phyloP scores from a whole-genome alignment of 2,113 vertebrate species.

The Syngnathus scovelli region DNA sequence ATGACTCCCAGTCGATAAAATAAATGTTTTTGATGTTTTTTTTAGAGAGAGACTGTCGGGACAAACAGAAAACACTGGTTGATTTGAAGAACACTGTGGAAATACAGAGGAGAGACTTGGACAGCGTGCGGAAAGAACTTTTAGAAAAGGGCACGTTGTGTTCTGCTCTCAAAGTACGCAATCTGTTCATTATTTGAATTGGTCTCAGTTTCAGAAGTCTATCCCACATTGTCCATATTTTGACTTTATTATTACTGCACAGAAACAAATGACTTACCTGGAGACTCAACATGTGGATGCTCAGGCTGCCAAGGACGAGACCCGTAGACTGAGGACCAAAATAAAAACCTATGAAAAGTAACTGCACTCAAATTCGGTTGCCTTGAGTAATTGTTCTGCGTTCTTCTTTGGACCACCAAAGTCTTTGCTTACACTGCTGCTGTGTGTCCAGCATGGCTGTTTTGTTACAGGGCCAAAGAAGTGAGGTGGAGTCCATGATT shows the following conservation, averaged over 20 bases:
- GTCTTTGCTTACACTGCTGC: conserved; percentile 11
- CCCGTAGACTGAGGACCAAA: conserved; percentile 74
- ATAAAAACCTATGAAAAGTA: conserved; percentile 86
- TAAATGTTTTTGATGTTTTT: neutral
- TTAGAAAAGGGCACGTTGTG: conserved; percentile 84
- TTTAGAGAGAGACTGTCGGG: conserved; percentile 78
- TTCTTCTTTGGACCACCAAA: neutral
- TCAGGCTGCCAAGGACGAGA: conserved; percentile 83
- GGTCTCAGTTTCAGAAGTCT: neutral
- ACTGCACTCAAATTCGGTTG: neutral
- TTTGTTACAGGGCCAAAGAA: conserved; percentile 84
- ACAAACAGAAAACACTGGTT: conserved; percentile 76
- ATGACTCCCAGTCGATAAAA: neutral
- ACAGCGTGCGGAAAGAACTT: conserved; percentile 73
- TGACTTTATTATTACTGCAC: conserved; percentile 2
- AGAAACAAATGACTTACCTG: conserved; percentile 94
- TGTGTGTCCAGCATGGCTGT: conserved; percentile 74
- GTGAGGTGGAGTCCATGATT: conserved; percentile 93
- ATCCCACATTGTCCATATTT: neutral
- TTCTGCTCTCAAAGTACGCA: conserved; percentile 79
- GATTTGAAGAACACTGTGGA: conserved; percentile 78
- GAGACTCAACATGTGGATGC: conserved; percentile 82
- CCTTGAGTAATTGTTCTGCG: neutral
- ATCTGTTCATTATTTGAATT: neutral
- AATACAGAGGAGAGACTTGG: conserved; percentile 79